Percentiles rank a stretch among this genome's conserved stretches.
Evolutionary conservation across 2,113 vertebrate species (phyloP).

Genomic region (Catharus minimus): DNA sequence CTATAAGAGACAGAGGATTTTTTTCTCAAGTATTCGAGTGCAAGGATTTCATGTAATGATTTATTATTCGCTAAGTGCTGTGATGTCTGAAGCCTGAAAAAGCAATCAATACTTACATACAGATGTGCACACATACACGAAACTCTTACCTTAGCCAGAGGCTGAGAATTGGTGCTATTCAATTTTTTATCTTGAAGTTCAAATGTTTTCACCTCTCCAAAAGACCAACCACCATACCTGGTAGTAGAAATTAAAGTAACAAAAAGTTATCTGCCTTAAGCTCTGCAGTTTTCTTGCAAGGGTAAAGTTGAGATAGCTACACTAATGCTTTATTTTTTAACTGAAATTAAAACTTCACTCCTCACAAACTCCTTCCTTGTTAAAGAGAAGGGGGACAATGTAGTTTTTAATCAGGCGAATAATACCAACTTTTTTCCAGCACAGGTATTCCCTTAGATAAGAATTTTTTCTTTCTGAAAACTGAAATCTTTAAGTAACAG

Average conservation of each 20-base stretch:
- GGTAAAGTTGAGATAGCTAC: background rate
- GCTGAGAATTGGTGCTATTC: background rate
- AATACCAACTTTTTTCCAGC: background rate
- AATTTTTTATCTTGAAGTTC: background rate
- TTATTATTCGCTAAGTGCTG: background rate
- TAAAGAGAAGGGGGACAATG: background rate
- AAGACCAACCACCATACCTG: conserved; percentile 78
- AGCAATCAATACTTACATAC: background rate
- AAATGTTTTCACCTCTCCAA: conserved; percentile 12
- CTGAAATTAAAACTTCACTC: background rate
- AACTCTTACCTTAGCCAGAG: conserved; percentile 68
- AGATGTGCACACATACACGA: background rate
- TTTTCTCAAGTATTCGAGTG: background rate
- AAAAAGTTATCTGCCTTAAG: background rate
- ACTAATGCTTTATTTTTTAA: background rate
- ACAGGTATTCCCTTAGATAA: background rate
- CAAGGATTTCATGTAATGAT: background rate
- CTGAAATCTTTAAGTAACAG: background rate
- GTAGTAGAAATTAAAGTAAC: background rate
- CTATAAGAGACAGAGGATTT: background rate
- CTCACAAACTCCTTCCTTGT: background rate
- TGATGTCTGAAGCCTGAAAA: background rate
- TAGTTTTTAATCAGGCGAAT: background rate
- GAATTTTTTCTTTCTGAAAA: background rate
- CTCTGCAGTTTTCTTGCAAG: background rate